Base-by-base conservation (phyloP, 1,140 invertebrate species). In the Magallana angulata region DNA sequence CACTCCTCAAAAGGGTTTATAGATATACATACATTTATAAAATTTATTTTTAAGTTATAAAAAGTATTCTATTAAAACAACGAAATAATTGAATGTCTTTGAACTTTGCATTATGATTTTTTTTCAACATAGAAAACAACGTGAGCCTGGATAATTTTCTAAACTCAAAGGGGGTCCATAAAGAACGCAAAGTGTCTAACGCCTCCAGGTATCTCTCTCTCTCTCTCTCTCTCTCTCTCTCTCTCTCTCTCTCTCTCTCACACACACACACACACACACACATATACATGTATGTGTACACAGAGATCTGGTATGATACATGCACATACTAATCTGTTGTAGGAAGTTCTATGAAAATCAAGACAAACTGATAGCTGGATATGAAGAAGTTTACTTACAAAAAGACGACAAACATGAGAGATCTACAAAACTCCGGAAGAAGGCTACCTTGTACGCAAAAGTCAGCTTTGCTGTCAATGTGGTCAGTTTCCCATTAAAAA, bases 321-420 rank as follows among this genome's bases (percentile, higher is more conserved):
- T 14, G 85, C 8, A 14, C 11, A 16, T 16, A 7, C 6, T 6
- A 24, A 5, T 56, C 18, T 89, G 81, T 89, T 87, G 48, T 82
- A 93, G 92, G 82, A 85, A 90, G 8, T 93, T 90, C 85, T 93
- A 93, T 88, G 90, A 92, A 82, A 82, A 88, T 11, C 92, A 93
- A 85, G 90, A 92, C 82, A 85, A 89, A 36, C 84, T 93, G 57
- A 92, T 93, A 60, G 85, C 85, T 7, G 80, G 90, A 0, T 93
- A 90, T 82, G 92, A 93, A 82, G 90, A 90, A 64, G 88, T 90
- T 11, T 71, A 89, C 7, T 18, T 81, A 14, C 82, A 87, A 7
- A 81, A 82, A 5, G 85, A 86, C n/a, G 84, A 92, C 24, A 87
- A 89, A 11, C 89, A 88, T 57, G 71, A 89, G 58, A 81, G 64